A percentile compares a stretch with the other conserved stretches of the same genome.
phyloP scores from a whole-genome alignment of 2,113 vertebrate species.

The Meleagris gallopavo region DNA sequence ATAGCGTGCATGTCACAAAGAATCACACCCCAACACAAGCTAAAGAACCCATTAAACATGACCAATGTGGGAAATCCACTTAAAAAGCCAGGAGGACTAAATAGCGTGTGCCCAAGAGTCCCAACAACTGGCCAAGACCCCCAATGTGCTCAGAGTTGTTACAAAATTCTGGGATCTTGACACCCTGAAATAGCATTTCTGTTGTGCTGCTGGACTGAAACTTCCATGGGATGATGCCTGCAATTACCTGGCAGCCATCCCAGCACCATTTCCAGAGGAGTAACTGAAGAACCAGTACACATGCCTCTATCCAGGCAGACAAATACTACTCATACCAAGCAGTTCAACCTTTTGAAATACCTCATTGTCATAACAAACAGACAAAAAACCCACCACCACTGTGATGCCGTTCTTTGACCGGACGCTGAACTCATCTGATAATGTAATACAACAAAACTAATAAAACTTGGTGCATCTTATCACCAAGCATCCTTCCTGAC shows the following conservation, averaged over 20 bases:
- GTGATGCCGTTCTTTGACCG: not conserved
- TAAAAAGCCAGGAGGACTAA: not conserved
- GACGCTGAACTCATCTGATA: not conserved
- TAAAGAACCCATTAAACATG: not conserved
- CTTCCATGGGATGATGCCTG: too few species aligned
- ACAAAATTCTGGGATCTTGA: not conserved
- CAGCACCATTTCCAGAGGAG: not conserved
- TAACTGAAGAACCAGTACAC: rapidly evolving
- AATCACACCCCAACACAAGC: not conserved
- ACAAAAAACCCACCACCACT: not conserved
- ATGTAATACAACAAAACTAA: too few species aligned
- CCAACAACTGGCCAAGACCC: not conserved
- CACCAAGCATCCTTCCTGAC: too few species aligned
- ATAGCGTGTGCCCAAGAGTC: not conserved
- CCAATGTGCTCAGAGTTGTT: not conserved
- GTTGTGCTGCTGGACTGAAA: not conserved
- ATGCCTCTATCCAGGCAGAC: not conserved
- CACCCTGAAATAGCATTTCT: not conserved
- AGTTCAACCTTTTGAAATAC: not conserved
- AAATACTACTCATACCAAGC: not conserved
- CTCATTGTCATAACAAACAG: not conserved
- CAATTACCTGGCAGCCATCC: not conserved
- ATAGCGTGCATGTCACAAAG: rapidly evolving
- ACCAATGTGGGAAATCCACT: not conserved
- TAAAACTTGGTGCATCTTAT: too few species aligned